phyloP scores from a whole-genome alignment of 2,888 invertebrate species.

The Protonemura montana region DNA sequence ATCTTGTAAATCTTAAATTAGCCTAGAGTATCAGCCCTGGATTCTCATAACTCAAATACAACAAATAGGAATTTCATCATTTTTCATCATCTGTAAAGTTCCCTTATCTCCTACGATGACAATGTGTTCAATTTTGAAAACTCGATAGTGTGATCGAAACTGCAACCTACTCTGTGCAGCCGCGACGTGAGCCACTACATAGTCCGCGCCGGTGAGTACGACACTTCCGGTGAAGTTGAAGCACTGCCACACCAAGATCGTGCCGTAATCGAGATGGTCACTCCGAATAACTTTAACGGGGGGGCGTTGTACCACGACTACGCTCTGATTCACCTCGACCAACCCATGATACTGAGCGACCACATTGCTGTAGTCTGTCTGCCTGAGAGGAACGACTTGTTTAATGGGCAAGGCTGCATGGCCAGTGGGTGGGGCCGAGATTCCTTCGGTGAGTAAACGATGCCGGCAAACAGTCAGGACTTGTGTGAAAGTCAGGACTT shows the following conservation, averaged over 20 bases:
- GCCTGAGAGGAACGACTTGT: slow-evolving; percentile 53
- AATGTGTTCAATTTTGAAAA: no score
- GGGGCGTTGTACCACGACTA: slow-evolving; percentile 56
- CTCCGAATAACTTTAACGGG: slow-evolving; percentile 53
- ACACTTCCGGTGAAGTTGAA: slow-evolving; percentile 57
- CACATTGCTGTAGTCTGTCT: slow-evolving; percentile 58
- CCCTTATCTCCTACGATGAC: no score
- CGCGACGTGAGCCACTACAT: slow-evolving; percentile 50
- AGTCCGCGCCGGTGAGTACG: slow-evolving; percentile 59
- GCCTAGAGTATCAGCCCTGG: no score
- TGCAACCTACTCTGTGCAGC: slow-evolving; percentile 8
- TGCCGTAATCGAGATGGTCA: slow-evolving; percentile 51
- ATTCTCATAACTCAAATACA: no score
- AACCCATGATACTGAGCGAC: slow-evolving; percentile 54
- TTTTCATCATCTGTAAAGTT: no score
- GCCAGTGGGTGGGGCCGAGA: slow-evolving; percentile 59
- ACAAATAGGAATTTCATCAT: no score
- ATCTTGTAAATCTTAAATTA: no score
- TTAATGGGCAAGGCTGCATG: slow-evolving; percentile 54
- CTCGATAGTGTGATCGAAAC: no score
- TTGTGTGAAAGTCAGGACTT: no score
- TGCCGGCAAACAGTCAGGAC: no score
- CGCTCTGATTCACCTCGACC: slow-evolving; percentile 56
- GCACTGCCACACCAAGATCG: slow-evolving; percentile 57
- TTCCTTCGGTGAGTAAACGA: slow-evolving; percentile 53